These are phyloP conservation scores for Hedychridium roseum DNA, from an alignment of 2,888 invertebrate species.

Conservation along the genomic window DNA sequence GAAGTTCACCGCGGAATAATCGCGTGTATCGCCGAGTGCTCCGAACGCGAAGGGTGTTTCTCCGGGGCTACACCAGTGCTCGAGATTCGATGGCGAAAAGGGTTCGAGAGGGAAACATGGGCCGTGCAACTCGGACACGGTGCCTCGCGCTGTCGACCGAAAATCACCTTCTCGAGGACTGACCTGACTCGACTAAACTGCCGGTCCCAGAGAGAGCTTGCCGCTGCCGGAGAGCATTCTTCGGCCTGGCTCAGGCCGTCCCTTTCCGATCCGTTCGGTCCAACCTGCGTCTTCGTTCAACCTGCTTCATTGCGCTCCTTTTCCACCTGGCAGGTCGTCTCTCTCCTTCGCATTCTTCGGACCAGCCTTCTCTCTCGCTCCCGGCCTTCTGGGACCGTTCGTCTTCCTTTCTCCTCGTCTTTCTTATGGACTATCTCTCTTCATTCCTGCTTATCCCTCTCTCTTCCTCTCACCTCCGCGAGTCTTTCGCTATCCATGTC, in stretches of 20 bases:
- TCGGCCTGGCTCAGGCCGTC: slow-evolving; percentile 49
- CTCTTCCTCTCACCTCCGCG: slow-evolving; percentile 18
- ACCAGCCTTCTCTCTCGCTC: too few relatives aligned
- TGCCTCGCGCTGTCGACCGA: too few relatives aligned
- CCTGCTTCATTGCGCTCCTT: slow-evolving; percentile 26
- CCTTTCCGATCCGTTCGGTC: slow-evolving; percentile 58
- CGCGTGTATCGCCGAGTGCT: slow-evolving; percentile 8
- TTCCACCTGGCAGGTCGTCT: slow-evolving; percentile 26
- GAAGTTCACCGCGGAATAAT: slow-evolving; percentile 18
- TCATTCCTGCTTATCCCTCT: background rate
- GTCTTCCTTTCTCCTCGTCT: slow-evolving; percentile 12
- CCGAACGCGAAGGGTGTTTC: background rate
- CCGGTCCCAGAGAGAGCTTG: slow-evolving; percentile 40
- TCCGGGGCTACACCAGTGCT: background rate
- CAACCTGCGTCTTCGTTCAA: slow-evolving; percentile 41
- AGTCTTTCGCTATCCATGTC: slow-evolving; percentile 7
- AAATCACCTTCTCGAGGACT: slow-evolving; percentile 56
- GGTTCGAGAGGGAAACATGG: slow-evolving; percentile 35
- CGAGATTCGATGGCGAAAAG: slow-evolving; percentile 3
- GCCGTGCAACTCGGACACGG: too few relatives aligned
- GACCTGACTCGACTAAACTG: slow-evolving; percentile 61
- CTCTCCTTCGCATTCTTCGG: slow-evolving; percentile 10
- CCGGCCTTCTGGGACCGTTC: too few relatives aligned
- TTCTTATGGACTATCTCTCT: slow-evolving; percentile 12
- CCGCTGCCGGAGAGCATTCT: slow-evolving; percentile 51